Percentiles rank a stretch among this genome's conserved stretches.
phyloP scores from a whole-genome alignment of 1,140 invertebrate species.

The Meloidogyne exigua region DNA sequence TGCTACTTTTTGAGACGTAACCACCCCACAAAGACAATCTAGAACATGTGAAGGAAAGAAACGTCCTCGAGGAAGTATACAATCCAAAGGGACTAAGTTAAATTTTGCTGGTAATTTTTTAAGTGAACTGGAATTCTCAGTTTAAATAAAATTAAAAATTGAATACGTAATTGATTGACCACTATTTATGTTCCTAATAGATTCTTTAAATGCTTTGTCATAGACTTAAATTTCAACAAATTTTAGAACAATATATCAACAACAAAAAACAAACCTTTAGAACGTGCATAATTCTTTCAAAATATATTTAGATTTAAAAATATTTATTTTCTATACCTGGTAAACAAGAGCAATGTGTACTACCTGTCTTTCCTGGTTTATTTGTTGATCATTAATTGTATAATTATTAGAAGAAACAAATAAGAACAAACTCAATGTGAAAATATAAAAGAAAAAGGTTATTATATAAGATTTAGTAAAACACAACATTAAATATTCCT shows the following conservation, averaged over 20 bases:
- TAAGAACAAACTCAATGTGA: not conserved
- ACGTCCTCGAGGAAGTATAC: constrained; percentile 53
- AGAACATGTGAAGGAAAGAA: constrained; percentile 58
- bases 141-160: not conserved
- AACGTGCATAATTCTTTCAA: constrained; percentile 55
- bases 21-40: constrained; percentile 53
- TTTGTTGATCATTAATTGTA: not conserved
- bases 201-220: constrained; percentile 56
- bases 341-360: constrained; percentile 53
- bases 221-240: constrained; percentile 23
- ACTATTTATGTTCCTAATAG: constrained; percentile 54
- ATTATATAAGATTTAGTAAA: too few relatives aligned
- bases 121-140: constrained; percentile 35
- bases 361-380: constrained; percentile 28
- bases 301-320: not conserved
- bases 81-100: constrained; percentile 48
- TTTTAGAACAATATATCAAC: not conserved
- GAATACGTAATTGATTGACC: constrained; percentile 51
- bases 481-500: too few relatives aligned
- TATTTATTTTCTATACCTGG: constrained; percentile 33
- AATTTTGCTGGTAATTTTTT: constrained; percentile 43
- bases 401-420: not conserved
- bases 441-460: not conserved
- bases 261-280: constrained; percentile 28
- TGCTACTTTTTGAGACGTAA: constrained; percentile 47